Base-by-base conservation (phyloP, 2,113 vertebrate genomes). In the Isurus oxyrinchus region DNA sequence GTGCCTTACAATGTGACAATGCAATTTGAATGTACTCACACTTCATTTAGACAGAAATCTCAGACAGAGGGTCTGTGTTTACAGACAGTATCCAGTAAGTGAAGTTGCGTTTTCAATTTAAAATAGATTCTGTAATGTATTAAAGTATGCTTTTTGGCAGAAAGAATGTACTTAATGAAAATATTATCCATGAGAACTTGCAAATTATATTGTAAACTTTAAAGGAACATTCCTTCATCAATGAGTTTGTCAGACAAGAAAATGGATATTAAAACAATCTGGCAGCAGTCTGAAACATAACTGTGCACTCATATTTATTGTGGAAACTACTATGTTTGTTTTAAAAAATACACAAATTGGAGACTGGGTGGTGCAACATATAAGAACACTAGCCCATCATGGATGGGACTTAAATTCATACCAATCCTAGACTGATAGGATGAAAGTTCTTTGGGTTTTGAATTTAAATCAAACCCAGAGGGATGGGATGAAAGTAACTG, bases 161-260 rank as follows among this genome's bases (percentile, higher is more conserved):
- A 90, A 90, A 53, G 44, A 90, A 57, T 57, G 27, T 16, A 91
- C 88, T 91, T 59, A 31, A n/a, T 59, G 53, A 91, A 91, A 91
- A 91, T 23, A 91, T 91, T 91, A 91, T 91, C 55, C 88, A 91
- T 91, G 55, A 59, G 55, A 55, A 91, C 88, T 91, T 91, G 59
- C 11, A 5, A 91, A 91, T 91, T 91, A 55, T 31, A 35, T 91
- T 55, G 55, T 59, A 91, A 91, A 31, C 31, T n/a, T n/a, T 59
- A 91, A 91, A 91, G 55, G 55, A 91, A 59, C 88, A n/a, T 59
- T 59, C 88, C 55, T 91, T 59, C 87, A 59, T 59, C 27, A 59
- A 35, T 35, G 55, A 55, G 55, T n/a, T 91, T 59, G 27, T 55
- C 55, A 91, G 14, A 59, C 49, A 91, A 10, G 5, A 35, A 59